phyloP scores from a whole-genome alignment of 2,888 invertebrate species.

The Papilio elwesi region DNA sequence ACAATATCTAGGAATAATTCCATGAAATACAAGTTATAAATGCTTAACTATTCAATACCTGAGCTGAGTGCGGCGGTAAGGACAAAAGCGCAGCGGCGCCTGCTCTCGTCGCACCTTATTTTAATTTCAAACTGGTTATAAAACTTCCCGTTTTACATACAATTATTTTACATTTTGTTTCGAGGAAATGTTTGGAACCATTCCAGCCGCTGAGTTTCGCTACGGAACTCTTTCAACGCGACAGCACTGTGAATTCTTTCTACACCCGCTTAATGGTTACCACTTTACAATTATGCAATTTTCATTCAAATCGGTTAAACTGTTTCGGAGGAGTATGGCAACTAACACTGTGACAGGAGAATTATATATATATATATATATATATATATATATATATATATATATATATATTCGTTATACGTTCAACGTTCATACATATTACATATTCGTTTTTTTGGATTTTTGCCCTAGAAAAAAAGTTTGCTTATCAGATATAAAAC shows the following conservation, averaged over 20 bases:
- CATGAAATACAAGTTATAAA: neutral
- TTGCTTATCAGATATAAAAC: too few species aligned
- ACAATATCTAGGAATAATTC: neutral
- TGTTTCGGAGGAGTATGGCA: too few species aligned
- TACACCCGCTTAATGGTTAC: slow-evolving; percentile 21
- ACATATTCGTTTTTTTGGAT: too few species aligned
- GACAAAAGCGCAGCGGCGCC: slow-evolving; percentile 25
- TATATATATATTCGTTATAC: too few species aligned
- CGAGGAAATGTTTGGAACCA: slow-evolving; percentile 24
- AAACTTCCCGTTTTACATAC: slow-evolving; percentile 18
- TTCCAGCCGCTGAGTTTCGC: slow-evolving; percentile 25
- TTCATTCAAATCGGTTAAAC: neutral
- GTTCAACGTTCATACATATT: too few species aligned
- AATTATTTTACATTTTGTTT: slow-evolving; percentile 24
- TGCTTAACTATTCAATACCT: slow-evolving; percentile 17
- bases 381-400: too few species aligned
- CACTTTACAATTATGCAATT: slow-evolving; percentile 2
- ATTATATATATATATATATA: too few species aligned
- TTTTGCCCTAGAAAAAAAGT: too few species aligned
- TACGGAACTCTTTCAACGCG: slow-evolving; percentile 16
- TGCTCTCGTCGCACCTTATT: slow-evolving; percentile 13
- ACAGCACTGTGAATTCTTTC: slow-evolving; percentile 17
- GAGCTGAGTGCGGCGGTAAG: neutral
- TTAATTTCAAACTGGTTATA: slow-evolving; percentile 23
- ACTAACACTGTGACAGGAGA: too few species aligned